phyloP scores from a whole-genome alignment of 2,888 invertebrate species.

The Trissolcus japonicus region DNA sequence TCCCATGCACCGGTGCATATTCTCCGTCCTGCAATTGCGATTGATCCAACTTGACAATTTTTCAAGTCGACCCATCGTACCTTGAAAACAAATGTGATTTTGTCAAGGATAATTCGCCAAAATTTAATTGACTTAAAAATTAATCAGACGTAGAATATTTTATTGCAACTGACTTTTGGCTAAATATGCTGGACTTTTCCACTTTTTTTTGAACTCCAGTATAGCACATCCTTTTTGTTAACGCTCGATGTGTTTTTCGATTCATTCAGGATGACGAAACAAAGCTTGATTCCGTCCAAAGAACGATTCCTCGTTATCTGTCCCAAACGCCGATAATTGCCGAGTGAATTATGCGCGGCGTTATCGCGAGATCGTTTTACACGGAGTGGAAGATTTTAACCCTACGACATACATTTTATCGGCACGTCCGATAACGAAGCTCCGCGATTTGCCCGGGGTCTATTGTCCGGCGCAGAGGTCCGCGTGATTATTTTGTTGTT shows the following conservation, averaged over 20 bases:
- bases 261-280: slow-evolving; percentile 46
- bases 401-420: slow-evolving; percentile 57
- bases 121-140: too few relatives aligned
- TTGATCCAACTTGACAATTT: neutral
- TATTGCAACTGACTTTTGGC: too few relatives aligned
- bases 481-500: slow-evolving; percentile 44
- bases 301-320: slow-evolving; percentile 56
- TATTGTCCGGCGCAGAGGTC: slow-evolving; percentile 43
- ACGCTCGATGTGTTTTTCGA: slow-evolving; percentile 31
- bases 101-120: too few relatives aligned
- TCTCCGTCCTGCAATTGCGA: neutral
- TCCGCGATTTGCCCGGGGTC: slow-evolving; percentile 40
- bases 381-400: slow-evolving; percentile 54
- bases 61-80: too few relatives aligned
- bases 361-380: slow-evolving; percentile 57
- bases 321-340: slow-evolving; percentile 48
- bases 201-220: slow-evolving; percentile 5
- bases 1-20: slow-evolving; percentile 52
- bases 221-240: neutral
- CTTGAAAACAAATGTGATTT: too few relatives aligned
- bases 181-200: neutral
- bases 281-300: slow-evolving; percentile 52
- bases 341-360: slow-evolving; percentile 50
- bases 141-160: too few relatives aligned
- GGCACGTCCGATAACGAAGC: slow-evolving; percentile 33